phyloP scores from a whole-genome alignment of 2,113 vertebrate genomes.

The Neomonachus schauinslandi region DNA sequence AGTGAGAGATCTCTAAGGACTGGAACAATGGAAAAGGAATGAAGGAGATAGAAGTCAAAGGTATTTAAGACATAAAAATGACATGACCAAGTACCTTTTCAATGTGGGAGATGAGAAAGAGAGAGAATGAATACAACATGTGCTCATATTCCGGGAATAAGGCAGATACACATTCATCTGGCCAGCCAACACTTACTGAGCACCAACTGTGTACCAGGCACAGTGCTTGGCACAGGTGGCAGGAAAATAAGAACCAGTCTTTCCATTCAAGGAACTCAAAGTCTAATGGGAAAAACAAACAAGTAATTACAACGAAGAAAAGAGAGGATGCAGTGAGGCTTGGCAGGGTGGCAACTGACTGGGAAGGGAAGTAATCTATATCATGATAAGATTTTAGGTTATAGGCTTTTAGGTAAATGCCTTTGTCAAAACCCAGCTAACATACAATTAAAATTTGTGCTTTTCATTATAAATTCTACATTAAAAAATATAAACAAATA shows the following conservation, averaged over 20 bases:
- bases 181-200: background rate
- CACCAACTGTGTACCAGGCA: background rate
- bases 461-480: background rate
- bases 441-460: constrained; percentile 12
- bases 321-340: background rate
- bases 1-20: background rate
- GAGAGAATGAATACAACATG: background rate
- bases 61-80: constrained; percentile 13
- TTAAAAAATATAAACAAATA: background rate
- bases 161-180: background rate
- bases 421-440: constrained; percentile 14
- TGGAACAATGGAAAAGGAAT: background rate
- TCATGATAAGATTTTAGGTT: background rate
- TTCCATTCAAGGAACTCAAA: background rate
- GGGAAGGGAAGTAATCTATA: background rate
- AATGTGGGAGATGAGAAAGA: background rate
- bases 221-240: background rate
- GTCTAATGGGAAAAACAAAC: background rate
- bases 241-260: background rate
- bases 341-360: background rate
- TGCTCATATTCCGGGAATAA: constrained; percentile 7
- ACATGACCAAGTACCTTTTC: background rate
- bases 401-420: background rate
- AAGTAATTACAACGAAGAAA: background rate
- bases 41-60: background rate